Evolutionary conservation across 2,797 vertebrate species (phyloP), one percentile per base, ranked within the genome.

Genomic region (Coregonus ussuriensis): DNA sequence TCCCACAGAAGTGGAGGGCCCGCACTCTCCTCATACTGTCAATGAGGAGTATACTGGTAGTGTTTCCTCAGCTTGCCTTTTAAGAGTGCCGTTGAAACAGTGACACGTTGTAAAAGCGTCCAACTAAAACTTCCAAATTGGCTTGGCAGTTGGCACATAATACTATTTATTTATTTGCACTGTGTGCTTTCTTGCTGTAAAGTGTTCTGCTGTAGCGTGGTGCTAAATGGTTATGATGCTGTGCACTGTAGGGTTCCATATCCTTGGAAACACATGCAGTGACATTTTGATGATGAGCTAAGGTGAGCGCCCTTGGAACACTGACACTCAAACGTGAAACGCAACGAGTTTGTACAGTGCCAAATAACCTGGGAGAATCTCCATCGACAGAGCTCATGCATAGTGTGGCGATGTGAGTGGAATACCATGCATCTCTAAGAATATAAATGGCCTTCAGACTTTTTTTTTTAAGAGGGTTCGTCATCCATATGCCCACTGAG

Each of bases 1-100:
- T 90, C 90, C 86, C 89, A 88, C 91, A 92, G 88, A 84, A 89
- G 11, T 47, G 18, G 54, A 16, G 13, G 69, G 51, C 25, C 47
- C 25, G 7, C n/a, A 14, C 35, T 52, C 31, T 67, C 56, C 29
- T 81, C 68, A 51, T 81, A 71, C 75, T 25, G 77, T 80, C 81
- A 73, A 85, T 85, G 84, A 88, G 87, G 47, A 5, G 33, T 41
- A 53, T 78, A 91, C 82, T 81, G 83, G 11, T 47, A 47, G 41
- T 2, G 41, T 47, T 79, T 59, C 54, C 78, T 74, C 59, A 7
- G 75, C 84, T 87, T 81, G 66, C 83, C 4, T 51, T 21, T 21
- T 21, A 21, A 21, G 21, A 21, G 21, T 21, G 21, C 47, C 53
- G 41, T 51, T 13, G 4, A 51, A 71, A 52, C 47, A 15, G 70